phyloP scores from a whole-genome alignment of 1,140 invertebrate species.

The Sitodiplosis mosellana region DNA sequence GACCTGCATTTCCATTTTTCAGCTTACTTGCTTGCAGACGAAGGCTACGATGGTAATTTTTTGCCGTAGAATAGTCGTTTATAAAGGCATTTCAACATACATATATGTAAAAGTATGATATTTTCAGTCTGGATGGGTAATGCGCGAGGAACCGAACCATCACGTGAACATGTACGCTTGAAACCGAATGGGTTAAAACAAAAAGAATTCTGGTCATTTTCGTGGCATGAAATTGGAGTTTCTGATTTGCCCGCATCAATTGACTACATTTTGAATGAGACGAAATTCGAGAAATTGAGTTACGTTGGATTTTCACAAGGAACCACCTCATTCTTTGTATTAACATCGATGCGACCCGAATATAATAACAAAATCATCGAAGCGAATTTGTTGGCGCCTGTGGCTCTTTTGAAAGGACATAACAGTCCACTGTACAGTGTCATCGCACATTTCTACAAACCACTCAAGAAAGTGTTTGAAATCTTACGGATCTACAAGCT shows the following conservation, averaged over 20 bases:
- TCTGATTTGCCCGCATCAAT: slow-evolving; percentile 60
- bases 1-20: slow-evolving; percentile 18
- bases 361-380: slow-evolving; percentile 35
- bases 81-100: no score
- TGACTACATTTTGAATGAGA: slow-evolving; percentile 43
- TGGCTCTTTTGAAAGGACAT: slow-evolving; percentile 31
- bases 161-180: no score
- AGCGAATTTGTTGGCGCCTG: slow-evolving; percentile 36
- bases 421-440: slow-evolving; percentile 28
- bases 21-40: slow-evolving; percentile 38
- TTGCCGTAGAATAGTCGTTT: no score
- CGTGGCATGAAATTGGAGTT: slow-evolving; percentile 60
- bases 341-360: slow-evolving; percentile 31
- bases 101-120: no score
- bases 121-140: slow-evolving; percentile 8
- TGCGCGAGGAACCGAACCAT: no score
- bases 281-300: slow-evolving; percentile 35
- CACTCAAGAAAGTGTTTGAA: neutral
- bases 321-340: slow-evolving; percentile 26
- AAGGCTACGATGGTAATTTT: slow-evolving; percentile 34
- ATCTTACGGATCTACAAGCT: no score
- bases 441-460: slow-evolving; percentile 5
- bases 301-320: slow-evolving; percentile 41
- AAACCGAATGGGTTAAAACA: slow-evolving; percentile 12
- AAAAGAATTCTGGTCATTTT: slow-evolving; percentile 55